Conservation (phyloP, 2,797 vertebrate species). For the Cottoperca gobio region DNA sequence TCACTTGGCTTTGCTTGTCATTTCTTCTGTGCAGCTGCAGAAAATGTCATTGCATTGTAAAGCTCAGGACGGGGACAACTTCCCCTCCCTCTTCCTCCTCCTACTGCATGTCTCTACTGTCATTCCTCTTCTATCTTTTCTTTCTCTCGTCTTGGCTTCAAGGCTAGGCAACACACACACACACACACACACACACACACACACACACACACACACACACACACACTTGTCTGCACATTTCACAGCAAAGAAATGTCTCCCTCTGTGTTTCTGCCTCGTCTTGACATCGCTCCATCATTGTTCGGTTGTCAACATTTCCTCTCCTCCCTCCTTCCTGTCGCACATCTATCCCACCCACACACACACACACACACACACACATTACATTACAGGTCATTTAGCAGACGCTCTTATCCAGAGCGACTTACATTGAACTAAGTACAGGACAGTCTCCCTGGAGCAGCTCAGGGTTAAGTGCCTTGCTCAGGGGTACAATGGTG, state of each 20-base stretch:
- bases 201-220: no score
- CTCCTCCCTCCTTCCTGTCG: constrained; percentile 27
- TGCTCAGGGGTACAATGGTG: no score
- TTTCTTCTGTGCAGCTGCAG: constrained; percentile 5
- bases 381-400: no score
- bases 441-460: no score
- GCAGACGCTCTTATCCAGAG: no score
- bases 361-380: no score
- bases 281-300: constrained; percentile 52
- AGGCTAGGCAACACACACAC: no score
- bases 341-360: constrained; percentile 35
- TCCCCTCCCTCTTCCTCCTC: constrained; percentile 26
- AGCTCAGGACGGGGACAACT: constrained; percentile 20
- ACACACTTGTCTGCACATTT: no score
- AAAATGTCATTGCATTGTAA: constrained; percentile 9
- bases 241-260: constrained; percentile 39
- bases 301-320: constrained; percentile 47
- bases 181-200: no score
- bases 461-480: no score
- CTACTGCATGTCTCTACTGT: constrained; percentile 29
- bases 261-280: constrained; percentile 22
- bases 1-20: not conserved
- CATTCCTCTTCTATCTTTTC: not conserved
- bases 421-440: no score
- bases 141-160: constrained; percentile 5